phyloP scores from a whole-genome alignment of 2,888 invertebrate genomes.

The Morinoia aosen region DNA sequence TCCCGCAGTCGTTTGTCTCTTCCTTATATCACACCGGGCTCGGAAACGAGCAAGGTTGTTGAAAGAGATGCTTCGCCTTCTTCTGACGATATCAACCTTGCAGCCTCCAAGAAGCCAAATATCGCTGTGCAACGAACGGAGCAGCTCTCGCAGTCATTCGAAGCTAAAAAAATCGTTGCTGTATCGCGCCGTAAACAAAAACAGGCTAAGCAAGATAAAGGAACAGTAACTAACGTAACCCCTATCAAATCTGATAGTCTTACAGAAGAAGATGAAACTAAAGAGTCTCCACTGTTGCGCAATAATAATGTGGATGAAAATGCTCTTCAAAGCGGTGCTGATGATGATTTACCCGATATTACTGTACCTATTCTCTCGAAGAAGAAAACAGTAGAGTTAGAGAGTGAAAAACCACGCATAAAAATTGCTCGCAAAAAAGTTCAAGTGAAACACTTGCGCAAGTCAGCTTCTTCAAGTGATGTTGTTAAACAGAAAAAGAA shows the following conservation, averaged over 20 bases:
- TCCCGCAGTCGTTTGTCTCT: conserved; percentile 32
- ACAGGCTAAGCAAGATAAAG: conserved; percentile 23
- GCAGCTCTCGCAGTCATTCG: not conserved
- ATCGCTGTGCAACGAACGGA: not conserved
- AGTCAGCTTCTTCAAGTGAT: not conserved
- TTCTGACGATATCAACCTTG: not conserved
- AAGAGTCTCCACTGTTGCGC: not conserved
- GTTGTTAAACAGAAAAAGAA: not conserved
- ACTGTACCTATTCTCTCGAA: not conserved
- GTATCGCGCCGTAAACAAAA: not conserved
- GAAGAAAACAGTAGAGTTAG: not conserved
- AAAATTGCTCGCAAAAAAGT: not conserved
- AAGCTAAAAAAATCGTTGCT: not conserved
- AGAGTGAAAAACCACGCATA: not conserved
- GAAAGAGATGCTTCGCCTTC: conserved; percentile 29
- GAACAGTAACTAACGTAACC: not conserved
- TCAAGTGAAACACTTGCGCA: conserved; percentile 42
- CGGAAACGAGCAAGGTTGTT: conserved; percentile 16
- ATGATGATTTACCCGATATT: conserved; percentile 19
- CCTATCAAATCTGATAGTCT: not conserved
- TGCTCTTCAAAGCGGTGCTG: not conserved
- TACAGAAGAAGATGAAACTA: not conserved
- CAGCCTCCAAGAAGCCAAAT: not conserved
- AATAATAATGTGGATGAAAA: not conserved
- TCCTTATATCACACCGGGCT: conserved; percentile 43